Conservation (phyloP, 1,140 invertebrate species). For the Micrasema minimum region DNA sequence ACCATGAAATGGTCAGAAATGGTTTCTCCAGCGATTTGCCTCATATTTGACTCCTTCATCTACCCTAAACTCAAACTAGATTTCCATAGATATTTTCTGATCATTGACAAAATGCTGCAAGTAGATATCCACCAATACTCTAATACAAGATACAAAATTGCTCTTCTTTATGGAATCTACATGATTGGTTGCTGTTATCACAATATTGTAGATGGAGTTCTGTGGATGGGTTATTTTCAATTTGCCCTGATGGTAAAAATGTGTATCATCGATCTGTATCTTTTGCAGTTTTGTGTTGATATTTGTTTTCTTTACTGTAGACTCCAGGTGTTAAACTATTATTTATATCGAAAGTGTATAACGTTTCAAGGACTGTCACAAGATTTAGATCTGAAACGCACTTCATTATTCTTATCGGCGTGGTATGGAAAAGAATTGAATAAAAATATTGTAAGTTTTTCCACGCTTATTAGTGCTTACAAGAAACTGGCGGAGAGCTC, state of each 20-base stretch:
- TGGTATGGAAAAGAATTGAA: not conserved
- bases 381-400: not conserved
- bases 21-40: not conserved
- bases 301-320: slow-evolving; percentile 10
- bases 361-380: slow-evolving; percentile 1
- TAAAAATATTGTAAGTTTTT: slow-evolving; percentile 2
- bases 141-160: not conserved
- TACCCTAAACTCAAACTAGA: not conserved
- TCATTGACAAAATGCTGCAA: slow-evolving; percentile 11
- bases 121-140: slow-evolving; percentile 3
- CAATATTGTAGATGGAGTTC: not conserved
- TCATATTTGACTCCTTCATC: not conserved
- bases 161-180: not conserved
- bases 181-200: not conserved
- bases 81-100: slow-evolving; percentile 3
- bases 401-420: not conserved
- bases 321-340: slow-evolving; percentile 8
- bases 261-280: slow-evolving; percentile 14
- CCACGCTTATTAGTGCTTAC: slow-evolving; percentile 6
- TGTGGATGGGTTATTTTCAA: slow-evolving; percentile 9
- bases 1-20: slow-evolving; percentile 3
- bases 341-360: not conserved
- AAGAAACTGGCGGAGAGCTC: slow-evolving; percentile 8
- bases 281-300: slow-evolving; percentile 22
- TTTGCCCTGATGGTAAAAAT: slow-evolving; percentile 8